Conservation (phyloP, 2,888 invertebrate species). For the Pinctada fucata region DNA sequence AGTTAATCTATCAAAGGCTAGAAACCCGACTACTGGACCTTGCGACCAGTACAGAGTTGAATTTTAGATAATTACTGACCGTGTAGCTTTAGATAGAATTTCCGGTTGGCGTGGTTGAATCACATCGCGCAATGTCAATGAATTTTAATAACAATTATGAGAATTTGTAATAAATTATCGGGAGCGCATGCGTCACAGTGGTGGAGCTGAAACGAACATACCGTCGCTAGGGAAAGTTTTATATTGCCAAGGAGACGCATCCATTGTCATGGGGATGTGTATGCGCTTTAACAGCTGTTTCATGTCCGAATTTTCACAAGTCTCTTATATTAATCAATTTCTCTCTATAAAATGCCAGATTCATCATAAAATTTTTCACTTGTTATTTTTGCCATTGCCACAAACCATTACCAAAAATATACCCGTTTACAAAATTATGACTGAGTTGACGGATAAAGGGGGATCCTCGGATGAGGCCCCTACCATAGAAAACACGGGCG, state of each 20-base stretch:
- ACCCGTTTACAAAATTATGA: slow-evolving; percentile 6
- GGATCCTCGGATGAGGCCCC: slow-evolving; percentile 5
- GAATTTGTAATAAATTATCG: slow-evolving; percentile 24
- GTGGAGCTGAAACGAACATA: slow-evolving; percentile 15
- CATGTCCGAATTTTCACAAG: slow-evolving; percentile 22
- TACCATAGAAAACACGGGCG: slow-evolving; percentile 32
- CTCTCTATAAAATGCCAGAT: slow-evolving; percentile 22
- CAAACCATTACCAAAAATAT: not conserved
- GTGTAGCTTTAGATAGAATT: not conserved
- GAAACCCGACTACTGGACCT: not conserved
- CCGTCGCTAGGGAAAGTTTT: slow-evolving; percentile 35
- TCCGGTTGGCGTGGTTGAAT: not conserved
- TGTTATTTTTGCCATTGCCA: not conserved
- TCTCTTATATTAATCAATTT: slow-evolving; percentile 2
- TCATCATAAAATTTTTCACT: not conserved
- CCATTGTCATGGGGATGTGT: slow-evolving; percentile 32
- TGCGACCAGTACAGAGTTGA: not conserved
- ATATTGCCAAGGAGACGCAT: slow-evolving; percentile 42
- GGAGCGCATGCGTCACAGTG: slow-evolving; percentile 32
- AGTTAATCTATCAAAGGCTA: not conserved
- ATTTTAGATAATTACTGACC: not conserved
- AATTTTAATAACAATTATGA: slow-evolving; percentile 28
- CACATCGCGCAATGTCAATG: slow-evolving; percentile 21
- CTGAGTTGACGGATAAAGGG: slow-evolving; percentile 6
- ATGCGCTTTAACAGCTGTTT: slow-evolving; percentile 37